phyloP scores from a whole-genome alignment of 2,888 invertebrate genomes.

The Ochropleura leucogaster region DNA sequence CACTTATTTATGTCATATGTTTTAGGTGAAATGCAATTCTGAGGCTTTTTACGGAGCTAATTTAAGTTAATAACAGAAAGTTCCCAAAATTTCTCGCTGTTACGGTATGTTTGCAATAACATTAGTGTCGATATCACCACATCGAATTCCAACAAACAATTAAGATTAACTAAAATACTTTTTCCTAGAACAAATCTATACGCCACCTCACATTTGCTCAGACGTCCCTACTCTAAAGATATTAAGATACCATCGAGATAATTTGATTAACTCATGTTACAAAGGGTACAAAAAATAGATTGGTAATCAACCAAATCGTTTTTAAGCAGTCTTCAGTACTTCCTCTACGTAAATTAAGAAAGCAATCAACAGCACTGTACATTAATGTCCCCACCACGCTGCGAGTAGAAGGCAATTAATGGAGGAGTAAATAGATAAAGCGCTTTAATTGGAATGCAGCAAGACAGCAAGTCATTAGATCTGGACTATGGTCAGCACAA shows the following conservation, averaged over 20 bases:
- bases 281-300: constrained; percentile 14
- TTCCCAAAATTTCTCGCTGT: no score
- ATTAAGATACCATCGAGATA: constrained; percentile 33
- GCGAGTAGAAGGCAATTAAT: constrained; percentile 42
- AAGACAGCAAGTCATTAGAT: constrained; percentile 25
- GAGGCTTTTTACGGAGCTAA: neutral
- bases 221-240: neutral
- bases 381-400: neutral
- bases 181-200: no score
- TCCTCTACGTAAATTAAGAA: constrained; percentile 10
- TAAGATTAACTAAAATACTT: neutral
- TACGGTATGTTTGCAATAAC: neutral
- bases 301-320: constrained; percentile 33
- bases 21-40: constrained; percentile 2
- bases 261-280: constrained; percentile 24
- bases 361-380: constrained; percentile 19
- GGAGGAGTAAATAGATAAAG: constrained; percentile 38
- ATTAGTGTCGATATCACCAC: neutral
- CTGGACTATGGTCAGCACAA: constrained; percentile 22
- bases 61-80: no score
- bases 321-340: constrained; percentile 17
- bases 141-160: neutral
- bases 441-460: constrained; percentile 42
- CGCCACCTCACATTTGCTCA: neutral
- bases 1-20: constrained; percentile 6